A percentile compares a stretch with the other conserved stretches of the same genome.
phyloP scores from a whole-genome alignment of 2,113 vertebrate species.

The Sinocyclocheilus maitianheensis region DNA sequence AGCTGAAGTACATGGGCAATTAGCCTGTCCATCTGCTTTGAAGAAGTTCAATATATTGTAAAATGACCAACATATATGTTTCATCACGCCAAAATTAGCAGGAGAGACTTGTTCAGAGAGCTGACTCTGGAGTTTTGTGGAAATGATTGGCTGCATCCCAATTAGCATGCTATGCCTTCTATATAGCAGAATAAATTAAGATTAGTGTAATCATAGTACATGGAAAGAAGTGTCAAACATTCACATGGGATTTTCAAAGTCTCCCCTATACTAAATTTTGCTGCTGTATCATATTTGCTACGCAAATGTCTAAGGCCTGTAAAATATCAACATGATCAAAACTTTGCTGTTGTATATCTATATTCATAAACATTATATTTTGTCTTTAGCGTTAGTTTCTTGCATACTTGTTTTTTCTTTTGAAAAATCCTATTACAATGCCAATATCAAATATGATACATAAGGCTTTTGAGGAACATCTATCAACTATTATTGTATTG shows the following conservation, averaged over 20 bases:
- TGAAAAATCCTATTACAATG: too few relatives aligned
- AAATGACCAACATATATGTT: conserved; percentile 33
- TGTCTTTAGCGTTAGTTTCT: too few relatives aligned
- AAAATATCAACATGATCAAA: too few relatives aligned
- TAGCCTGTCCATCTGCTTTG: conserved; percentile 55
- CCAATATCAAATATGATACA: too few relatives aligned
- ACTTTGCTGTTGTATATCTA: too few relatives aligned
- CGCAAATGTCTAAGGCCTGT: too few relatives aligned
- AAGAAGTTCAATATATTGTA: conserved; percentile 18
- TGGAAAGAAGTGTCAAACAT: neutral
- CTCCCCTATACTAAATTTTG: too few relatives aligned
- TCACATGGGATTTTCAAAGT: neutral
- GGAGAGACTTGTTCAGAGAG: conserved; percentile 23
- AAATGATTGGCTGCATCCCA: neutral
- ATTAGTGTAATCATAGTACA: neutral
- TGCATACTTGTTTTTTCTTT: too few relatives aligned
- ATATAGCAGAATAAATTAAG: neutral
- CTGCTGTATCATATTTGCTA: too few relatives aligned
- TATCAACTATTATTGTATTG: too few relatives aligned
- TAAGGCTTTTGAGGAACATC: too few relatives aligned
- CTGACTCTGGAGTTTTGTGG: conserved; percentile 4
- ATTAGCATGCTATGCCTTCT: conserved; percentile 2
- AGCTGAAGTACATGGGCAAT: conserved; percentile 49
- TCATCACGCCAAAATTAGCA: conserved; percentile 32
- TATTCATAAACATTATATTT: too few relatives aligned